Conservation (phyloP, 35 echinoderm and acorn worm genomes). For the Heliocidaris erythrogramma region DNA sequence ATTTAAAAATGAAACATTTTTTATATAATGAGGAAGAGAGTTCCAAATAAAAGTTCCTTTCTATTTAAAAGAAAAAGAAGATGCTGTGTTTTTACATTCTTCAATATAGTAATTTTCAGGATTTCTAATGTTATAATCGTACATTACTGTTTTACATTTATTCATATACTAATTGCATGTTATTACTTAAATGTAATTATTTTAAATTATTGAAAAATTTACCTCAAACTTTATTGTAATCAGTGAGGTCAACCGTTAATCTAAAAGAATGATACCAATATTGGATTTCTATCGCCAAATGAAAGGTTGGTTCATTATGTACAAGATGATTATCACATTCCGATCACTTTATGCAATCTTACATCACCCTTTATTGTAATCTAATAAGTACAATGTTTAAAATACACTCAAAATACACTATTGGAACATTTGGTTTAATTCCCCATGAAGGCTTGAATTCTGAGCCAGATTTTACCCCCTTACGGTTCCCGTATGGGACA, state of each 20-base stretch:
- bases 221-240: background rate
- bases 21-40: too few species aligned
- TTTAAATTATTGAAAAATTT: too few species aligned
- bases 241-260: background rate
- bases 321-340: background rate
- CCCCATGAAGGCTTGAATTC: background rate
- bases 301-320: background rate
- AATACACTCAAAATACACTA: background rate
- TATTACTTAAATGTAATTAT: too few species aligned
- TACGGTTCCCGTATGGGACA: background rate
- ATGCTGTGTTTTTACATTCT: too few species aligned
- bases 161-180: too few species aligned
- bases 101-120: too few species aligned
- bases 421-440: constrained; percentile 12
- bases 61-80: too few species aligned
- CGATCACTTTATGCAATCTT: background rate
- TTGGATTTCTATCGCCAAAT: background rate
- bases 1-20: too few species aligned
- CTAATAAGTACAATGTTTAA: background rate
- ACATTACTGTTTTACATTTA: too few species aligned
- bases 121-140: too few species aligned
- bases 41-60: too few species aligned
- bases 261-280: background rate
- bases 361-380: background rate
- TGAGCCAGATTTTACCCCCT: background rate